Conservation (phyloP, 2,888 invertebrate genomes). For the Polyommatus iphigenia region DNA sequence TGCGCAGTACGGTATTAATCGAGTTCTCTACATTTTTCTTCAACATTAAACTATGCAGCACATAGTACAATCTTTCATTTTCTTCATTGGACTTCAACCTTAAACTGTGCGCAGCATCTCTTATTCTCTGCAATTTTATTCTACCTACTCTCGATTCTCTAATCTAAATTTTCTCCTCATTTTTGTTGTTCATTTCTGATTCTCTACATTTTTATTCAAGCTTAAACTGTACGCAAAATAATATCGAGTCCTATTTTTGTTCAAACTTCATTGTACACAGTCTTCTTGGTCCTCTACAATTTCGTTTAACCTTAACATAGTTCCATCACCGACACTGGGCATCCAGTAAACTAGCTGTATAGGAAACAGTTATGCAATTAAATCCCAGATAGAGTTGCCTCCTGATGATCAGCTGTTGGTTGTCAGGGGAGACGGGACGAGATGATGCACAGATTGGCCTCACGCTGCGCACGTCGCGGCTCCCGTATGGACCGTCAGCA, state of each 20-base stretch:
- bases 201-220: no score
- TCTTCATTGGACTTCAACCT: no score
- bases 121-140: not conserved
- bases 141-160: not conserved
- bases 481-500: constrained; percentile 56
- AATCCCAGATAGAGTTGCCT: constrained; percentile 30
- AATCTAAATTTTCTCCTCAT: not conserved
- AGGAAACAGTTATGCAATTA: constrained; percentile 12
- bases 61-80: no score
- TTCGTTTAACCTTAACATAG: not conserved
- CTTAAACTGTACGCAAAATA: no score
- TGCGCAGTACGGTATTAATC: no score
- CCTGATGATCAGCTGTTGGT: constrained; percentile 40
- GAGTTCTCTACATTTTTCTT: no score
- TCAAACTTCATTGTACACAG: not conserved
- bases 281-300: not conserved
- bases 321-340: not conserved
- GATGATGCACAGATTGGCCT: constrained; percentile 72
- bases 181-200: not conserved
- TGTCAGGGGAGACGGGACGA: constrained; percentile 43
- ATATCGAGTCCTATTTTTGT: no score
- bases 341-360: not conserved
- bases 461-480: constrained; percentile 65
- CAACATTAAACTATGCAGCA: no score
- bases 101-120: no score